phyloP scores from a whole-genome alignment of 2,113 vertebrate species.

The Sylvia atricapilla region DNA sequence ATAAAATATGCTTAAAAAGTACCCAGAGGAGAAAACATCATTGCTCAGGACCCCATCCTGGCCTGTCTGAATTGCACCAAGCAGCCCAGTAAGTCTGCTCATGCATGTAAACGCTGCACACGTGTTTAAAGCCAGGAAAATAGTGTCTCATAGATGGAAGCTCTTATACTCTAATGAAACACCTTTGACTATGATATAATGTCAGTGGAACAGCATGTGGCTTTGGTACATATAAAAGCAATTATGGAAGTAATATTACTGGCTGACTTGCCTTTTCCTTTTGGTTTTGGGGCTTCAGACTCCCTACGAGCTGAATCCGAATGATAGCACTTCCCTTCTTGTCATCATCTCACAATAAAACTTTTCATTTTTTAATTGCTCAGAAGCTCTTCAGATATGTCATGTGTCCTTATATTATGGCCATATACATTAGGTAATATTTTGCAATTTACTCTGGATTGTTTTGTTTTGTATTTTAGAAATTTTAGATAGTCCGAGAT shows the following conservation, averaged over 20 bases:
- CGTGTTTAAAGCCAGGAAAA: neutral
- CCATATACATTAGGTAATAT: neutral
- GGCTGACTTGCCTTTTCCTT: conserved; percentile 20
- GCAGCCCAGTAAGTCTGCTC: neutral
- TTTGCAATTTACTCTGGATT: neutral
- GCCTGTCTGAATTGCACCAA: neutral
- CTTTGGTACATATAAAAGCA: conserved; percentile 54
- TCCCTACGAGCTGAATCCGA: neutral
- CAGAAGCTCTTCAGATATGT: neutral
- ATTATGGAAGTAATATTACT: conserved; percentile 32
- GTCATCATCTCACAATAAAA: conserved; percentile 24
- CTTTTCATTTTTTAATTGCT: conserved; percentile 2
- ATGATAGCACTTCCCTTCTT: conserved; percentile 56
- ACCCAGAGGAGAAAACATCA: neutral
- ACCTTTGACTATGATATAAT: conserved; percentile 58
- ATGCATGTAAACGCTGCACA: neutral
- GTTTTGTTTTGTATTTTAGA: neutral
- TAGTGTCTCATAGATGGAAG: conserved; percentile 31
- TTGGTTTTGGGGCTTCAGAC: conserved; percentile 3
- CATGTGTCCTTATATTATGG: neutral
- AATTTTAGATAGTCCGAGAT: neutral
- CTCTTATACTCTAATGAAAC: conserved; percentile 60
- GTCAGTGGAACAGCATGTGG: conserved; percentile 58
- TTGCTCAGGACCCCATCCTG: neutral
- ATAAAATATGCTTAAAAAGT: neutral